Conservation (phyloP, 2,113 vertebrate species). For the Neogobius melanostomus region DNA sequence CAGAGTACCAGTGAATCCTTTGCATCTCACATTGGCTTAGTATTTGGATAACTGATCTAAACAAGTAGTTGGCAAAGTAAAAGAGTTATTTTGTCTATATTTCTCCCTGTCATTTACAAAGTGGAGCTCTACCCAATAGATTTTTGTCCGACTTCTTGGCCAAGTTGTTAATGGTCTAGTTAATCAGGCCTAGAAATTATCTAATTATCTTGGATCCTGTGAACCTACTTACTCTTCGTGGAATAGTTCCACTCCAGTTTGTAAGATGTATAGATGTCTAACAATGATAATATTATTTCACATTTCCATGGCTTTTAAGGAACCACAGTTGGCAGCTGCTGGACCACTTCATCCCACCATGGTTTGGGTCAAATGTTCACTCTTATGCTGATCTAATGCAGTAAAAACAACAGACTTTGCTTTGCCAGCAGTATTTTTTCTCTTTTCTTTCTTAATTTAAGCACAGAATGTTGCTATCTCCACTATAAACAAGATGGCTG, state of each 20-base stretch:
- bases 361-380: conserved; percentile 23
- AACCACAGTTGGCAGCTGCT: conserved; percentile 13
- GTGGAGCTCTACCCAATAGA: too few relatives aligned
- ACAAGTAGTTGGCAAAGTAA: too few relatives aligned
- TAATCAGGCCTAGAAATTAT: too few relatives aligned
- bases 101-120: too few relatives aligned
- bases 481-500: conserved; percentile 42
- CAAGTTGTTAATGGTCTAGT: too few relatives aligned
- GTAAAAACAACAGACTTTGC: conserved; percentile 56
- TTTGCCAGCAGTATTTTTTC: conserved; percentile 46
- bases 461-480: conserved; percentile 58
- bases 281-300: conserved; percentile 28
- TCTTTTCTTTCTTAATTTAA: conserved; percentile 19
- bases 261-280: conserved; percentile 12
- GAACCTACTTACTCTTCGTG: too few relatives aligned
- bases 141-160: too few relatives aligned
- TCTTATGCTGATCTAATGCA: conserved; percentile 24
- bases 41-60: too few relatives aligned
- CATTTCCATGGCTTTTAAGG: conserved; percentile 21
- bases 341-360: conserved; percentile 43
- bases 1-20: conserved; percentile 51
- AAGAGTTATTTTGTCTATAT: too few relatives aligned
- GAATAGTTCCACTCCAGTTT: too few relatives aligned
- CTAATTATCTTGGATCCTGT: too few relatives aligned
- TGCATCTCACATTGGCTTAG: conserved; percentile 1